phyloP scores from a whole-genome alignment of 2,888 invertebrate species.

The Tupiocoris notatus region DNA sequence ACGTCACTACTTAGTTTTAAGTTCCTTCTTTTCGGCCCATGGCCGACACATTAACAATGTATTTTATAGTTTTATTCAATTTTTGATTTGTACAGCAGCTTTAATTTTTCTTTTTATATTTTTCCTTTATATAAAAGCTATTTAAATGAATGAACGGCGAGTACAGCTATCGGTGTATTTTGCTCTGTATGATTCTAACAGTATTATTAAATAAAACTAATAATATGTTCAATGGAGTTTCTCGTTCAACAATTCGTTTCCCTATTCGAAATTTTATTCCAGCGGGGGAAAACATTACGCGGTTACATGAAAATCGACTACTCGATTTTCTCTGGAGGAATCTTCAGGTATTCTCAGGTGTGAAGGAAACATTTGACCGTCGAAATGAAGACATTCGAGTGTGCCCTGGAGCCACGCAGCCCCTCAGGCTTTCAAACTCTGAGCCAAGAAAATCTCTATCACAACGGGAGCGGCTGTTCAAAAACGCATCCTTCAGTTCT shows the following conservation, averaged over 20 bases:
- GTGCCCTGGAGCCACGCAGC: too few relatives aligned
- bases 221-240: constrained; percentile 39
- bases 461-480: too few relatives aligned
- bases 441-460: too few relatives aligned
- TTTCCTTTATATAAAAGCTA: constrained; percentile 37
- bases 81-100: constrained; percentile 45
- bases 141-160: constrained; percentile 32
- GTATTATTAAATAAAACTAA: constrained; percentile 48
- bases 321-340: too few relatives aligned
- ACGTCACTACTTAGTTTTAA: constrained; percentile 30
- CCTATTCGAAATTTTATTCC: not conserved
- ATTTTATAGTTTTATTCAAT: constrained; percentile 37
- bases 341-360: too few relatives aligned
- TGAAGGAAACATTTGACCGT: too few relatives aligned
- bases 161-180: constrained; percentile 46
- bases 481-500: too few relatives aligned
- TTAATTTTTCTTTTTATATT: constrained; percentile 43
- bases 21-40: constrained; percentile 3
- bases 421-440: too few relatives aligned
- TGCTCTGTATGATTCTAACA: constrained; percentile 46
- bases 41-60: constrained; percentile 30
- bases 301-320: too few relatives aligned
- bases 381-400: too few relatives aligned
- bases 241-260: not conserved
- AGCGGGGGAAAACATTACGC: too few relatives aligned